phyloP scores from a whole-genome alignment of 2,113 vertebrate genomes.

The Neotoma lepida region DNA sequence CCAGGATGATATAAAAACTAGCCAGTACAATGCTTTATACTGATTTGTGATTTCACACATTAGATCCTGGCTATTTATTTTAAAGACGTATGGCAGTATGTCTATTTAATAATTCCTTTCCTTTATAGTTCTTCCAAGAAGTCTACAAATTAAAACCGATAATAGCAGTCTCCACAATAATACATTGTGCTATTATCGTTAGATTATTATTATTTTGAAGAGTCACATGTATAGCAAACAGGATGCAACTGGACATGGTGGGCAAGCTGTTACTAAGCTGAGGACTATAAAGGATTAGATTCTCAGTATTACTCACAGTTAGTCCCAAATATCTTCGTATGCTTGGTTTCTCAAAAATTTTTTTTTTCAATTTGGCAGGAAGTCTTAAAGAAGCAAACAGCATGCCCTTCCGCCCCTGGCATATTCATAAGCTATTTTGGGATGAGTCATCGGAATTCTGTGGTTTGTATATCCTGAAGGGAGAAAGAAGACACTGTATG shows the following conservation, averaged over 20 bases:
- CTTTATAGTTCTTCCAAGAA: slow-evolving; percentile 42
- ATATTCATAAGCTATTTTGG: slow-evolving; percentile 84
- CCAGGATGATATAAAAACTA: background rate
- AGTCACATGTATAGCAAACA: slow-evolving; percentile 78
- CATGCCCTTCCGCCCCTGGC: slow-evolving; percentile 85
- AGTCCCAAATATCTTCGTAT: slow-evolving; percentile 80
- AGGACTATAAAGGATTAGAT: slow-evolving; percentile 77
- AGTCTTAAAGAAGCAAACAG: slow-evolving; percentile 85
- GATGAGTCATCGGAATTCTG: slow-evolving; percentile 89
- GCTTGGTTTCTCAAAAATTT: slow-evolving; percentile 83
- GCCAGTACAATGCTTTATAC: background rate
- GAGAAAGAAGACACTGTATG: slow-evolving; percentile 79
- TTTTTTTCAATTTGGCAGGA: slow-evolving; percentile 85
- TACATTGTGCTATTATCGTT: slow-evolving; percentile 70
- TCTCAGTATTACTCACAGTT: slow-evolving; percentile 82
- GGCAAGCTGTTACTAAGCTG: slow-evolving; percentile 80
- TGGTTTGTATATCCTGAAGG: slow-evolving; percentile 89
- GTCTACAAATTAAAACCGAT: slow-evolving; percentile 51
- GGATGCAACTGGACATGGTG: slow-evolving; percentile 79
- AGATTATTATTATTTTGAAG: slow-evolving; percentile 64
- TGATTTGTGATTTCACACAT: background rate
- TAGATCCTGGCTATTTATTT: slow-evolving; percentile 54
- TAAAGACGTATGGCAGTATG: background rate
- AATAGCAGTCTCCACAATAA: slow-evolving; percentile 60
- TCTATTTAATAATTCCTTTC: slow-evolving; percentile 23